These are phyloP conservation scores for Darevskia mixta DNA, from an alignment of 2,797 vertebrate species.

Conservation along the genomic window DNA sequence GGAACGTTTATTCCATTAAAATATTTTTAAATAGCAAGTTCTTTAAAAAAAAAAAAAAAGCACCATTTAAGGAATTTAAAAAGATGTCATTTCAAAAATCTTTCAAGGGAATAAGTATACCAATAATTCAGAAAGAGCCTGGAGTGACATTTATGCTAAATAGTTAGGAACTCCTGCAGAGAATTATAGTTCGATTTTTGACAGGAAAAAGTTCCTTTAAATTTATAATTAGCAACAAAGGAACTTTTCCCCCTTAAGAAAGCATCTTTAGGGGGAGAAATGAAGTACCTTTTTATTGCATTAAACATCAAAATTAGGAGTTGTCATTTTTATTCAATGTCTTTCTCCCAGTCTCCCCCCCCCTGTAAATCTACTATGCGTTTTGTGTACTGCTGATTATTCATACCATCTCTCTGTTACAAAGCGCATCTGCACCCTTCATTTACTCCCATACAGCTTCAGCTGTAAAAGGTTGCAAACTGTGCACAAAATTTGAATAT, in stretches of 20 bases:
- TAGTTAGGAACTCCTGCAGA: slow-evolving; percentile 42
- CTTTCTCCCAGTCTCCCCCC: background rate
- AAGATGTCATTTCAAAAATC: slow-evolving; percentile 54
- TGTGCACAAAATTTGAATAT: slow-evolving; percentile 44
- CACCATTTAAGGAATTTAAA: slow-evolving; percentile 36
- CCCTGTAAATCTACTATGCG: background rate
- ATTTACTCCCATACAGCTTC: slow-evolving; percentile 26
- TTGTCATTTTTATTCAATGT: slow-evolving; percentile 10
- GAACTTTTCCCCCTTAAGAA: slow-evolving; percentile 17
- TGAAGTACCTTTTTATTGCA: slow-evolving; percentile 40
- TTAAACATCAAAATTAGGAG: slow-evolving; percentile 40
- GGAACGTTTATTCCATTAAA: background rate
- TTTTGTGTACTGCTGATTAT: slow-evolving; percentile 23
- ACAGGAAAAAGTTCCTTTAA: slow-evolving; percentile 46
- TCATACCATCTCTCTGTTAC: slow-evolving; percentile 15
- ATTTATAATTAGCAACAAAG: slow-evolving; percentile 44
- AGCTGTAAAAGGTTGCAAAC: slow-evolving; percentile 33
- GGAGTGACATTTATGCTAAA: slow-evolving; percentile 53
- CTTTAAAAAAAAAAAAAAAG: background rate
- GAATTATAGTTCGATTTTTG: slow-evolving; percentile 59
- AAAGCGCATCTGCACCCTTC: background rate
- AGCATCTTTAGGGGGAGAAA: slow-evolving; percentile 26
- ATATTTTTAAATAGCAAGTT: background rate
- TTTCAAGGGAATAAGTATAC: slow-evolving; percentile 40
- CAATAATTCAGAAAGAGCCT: slow-evolving; percentile 58